Evolutionary conservation across 1,140 invertebrate species (phyloP), one percentile per base, ranked within the genome.

Genomic region (Achatina immaculata): DNA sequence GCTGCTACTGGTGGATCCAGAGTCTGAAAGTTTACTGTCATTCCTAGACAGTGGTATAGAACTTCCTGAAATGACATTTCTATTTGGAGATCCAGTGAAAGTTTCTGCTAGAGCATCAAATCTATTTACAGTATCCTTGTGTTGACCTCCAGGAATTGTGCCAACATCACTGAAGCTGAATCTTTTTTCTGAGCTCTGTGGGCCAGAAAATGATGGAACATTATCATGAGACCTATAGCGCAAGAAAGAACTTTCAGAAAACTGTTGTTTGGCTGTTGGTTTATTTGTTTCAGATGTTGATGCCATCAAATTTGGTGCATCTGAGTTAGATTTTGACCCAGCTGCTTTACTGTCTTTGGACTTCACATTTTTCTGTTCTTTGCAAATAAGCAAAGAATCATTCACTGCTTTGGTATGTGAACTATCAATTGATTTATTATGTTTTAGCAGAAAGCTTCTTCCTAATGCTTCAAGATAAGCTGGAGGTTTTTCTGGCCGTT

Each of bases 321-420:
- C n/a, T n/a, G n/a, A n/a, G n/a, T n/a, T n/a, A n/a, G n/a, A n/a
- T n/a, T n/a, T n/a, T n/a, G n/a, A n/a, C n/a, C n/a, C n/a, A n/a
- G n/a, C n/a, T 6, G 43, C 43, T 55, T 55, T 14, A 19, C 4
- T 19, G 16, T 40, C 42, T 42, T 1, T 3, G 43, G 69, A 45
- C 28, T 48, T 51, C 14, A 28, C 42, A 42, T 51, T 51, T 55
- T 65, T 38, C 28, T 73, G 43, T 38, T 68, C 43, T 16, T 34
- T 55, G 75, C 91, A 91, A 74, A 89, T 87, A 72, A 89, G 84
- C 65, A 92, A 68, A 16, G 91, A 92, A 74, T 92, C 91, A 84
- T 92, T 92, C 28, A 92, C 77, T 62, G 89, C 77, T 79, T 90
- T 89, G 19, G 91, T 91, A 74, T 85, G 84, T 34, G 86, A 85